Evolutionary conservation across 2,888 invertebrate species (phyloP).

Genomic region (Augochlorella aurata): DNA sequence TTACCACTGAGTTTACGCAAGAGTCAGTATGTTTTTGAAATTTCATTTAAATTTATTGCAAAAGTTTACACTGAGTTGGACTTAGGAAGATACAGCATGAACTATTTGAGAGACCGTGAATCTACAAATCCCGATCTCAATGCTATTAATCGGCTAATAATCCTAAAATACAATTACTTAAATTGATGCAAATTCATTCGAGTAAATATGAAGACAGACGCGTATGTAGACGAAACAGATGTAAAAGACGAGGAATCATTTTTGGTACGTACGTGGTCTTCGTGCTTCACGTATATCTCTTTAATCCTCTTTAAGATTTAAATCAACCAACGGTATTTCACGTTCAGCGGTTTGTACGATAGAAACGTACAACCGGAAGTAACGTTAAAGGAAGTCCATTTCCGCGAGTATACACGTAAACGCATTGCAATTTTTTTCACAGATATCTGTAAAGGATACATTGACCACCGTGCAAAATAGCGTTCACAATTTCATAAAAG

Average conservation of each 20-base stretch:
- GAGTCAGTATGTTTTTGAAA: background rate
- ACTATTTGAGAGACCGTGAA: conserved; percentile 3
- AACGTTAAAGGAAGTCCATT: conserved; percentile 21
- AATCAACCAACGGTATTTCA: background rate
- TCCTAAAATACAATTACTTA: background rate
- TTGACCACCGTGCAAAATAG: conserved; percentile 38
- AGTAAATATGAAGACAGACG: conserved; percentile 45
- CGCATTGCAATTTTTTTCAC: conserved; percentile 14
- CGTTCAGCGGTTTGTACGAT: conserved; percentile 9
- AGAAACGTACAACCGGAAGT: conserved; percentile 37
- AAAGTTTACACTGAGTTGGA: background rate
- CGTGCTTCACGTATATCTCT: background rate
- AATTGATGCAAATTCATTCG: conserved; percentile 10
- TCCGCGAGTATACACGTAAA: conserved; percentile 10
- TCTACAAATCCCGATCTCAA: background rate
- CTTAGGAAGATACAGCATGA: conserved; percentile 12
- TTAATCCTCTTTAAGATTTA: background rate
- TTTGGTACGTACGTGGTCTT: conserved; percentile 40
- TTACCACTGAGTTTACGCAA: background rate
- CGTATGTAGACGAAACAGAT: conserved; percentile 33
- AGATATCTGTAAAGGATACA: conserved; percentile 52
- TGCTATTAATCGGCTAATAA: background rate
- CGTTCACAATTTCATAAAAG: conserved; percentile 50
- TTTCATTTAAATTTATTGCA: conserved; percentile 9
- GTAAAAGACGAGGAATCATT: conserved; percentile 38